Evolutionary conservation across 1,140 invertebrate species (phyloP), one percentile per base, ranked within the genome.

Genomic region (Calephelis nemesis): DNA sequence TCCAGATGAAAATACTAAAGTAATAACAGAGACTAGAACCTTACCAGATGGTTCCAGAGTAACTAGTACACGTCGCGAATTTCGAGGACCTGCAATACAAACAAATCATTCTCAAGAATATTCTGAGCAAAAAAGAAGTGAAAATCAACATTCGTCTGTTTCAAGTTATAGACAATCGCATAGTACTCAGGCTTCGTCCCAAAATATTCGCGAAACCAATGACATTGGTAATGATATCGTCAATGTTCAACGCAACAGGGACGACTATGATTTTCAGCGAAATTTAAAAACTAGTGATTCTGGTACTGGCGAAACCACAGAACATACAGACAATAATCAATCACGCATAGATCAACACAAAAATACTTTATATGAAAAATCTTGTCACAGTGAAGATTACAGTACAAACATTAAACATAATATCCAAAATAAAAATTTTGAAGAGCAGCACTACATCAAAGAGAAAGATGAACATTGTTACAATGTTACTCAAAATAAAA

Each of bases 1-100:
- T 77, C 93, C 93, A 8, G 93, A 94, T 75, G 92, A 93, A 8
- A 94, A 94, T 76, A 94, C 94, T 7, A 94, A 93, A 83, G 92
- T 95, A 69, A 93, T 93, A 11, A 93, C 93, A 30, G 94, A 95
- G 71, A 95, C 94, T 2, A 93, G 94, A 74, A 92, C 92, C 40
- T 81, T 95, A n/a, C 93, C 94, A 11, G 94, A 95, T 77, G 94
- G 94, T 15, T 94, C 94, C 13, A 92, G 91, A 69, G 93, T 95
- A 4, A 95, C 94, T 19, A 95, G 94, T 71, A 95, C 94, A 47
- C 91, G 92, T 62, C 93, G 94, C 49, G 94, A 95, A 72, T 94
- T 93, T 30, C 93, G 92, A 47, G 92, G 87, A 19, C 87, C 87
- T 10, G 67, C 70, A 7, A 79, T 82, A 15, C 79, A 85, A 47